Evolutionary conservation across 2,797 vertebrate species (phyloP), one percentile per base, ranked within the genome.

Genomic region (Cuniculus paca): DNA sequence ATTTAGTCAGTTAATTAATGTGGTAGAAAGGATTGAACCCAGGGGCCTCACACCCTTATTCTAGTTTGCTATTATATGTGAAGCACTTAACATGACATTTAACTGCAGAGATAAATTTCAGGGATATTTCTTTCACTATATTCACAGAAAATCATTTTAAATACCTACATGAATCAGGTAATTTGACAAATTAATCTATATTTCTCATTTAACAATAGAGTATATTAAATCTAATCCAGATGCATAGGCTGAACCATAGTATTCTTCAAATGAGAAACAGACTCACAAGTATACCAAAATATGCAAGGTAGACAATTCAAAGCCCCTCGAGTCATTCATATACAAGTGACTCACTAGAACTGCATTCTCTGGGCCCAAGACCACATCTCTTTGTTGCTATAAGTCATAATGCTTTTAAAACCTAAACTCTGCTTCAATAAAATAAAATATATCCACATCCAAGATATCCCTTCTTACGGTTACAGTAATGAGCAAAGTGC

Each of bases 131-230:
- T 17, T 78, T 74, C 1, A 56, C 5, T 75, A 60, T 10, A 70
- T 87, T 87, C 26, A 89, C 81, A 31, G 36, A 84, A 85, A 70
- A 77, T 45, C 3, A 68, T 34, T 88, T 95, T 80, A 91, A 84
- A 50, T 93, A 70, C 80, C 12, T 82, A 28, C 0, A 22, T 26
- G 78, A n/a, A 8, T 68, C 16, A 81, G 79, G 84, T 39, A 81
- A 87, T 56, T 90, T 52, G 22, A 52, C 60, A 86, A 70, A 74
- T 60, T 72, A 84, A 91, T 36, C 0, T 0, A 90, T 84, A 81
- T 0, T 0, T 4, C 2, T 90, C 74, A 68, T 39, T 83, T 90
- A 36, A 45, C 4, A 65, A 72, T 1, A 84, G 9, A 74, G 9
- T 42, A 79, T 48, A 58, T 12, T 74, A 39, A 91, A 39, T 4